phyloP scores from a whole-genome alignment of 2,113 vertebrate species.

The cattle (Bos taurus) region DNA sequence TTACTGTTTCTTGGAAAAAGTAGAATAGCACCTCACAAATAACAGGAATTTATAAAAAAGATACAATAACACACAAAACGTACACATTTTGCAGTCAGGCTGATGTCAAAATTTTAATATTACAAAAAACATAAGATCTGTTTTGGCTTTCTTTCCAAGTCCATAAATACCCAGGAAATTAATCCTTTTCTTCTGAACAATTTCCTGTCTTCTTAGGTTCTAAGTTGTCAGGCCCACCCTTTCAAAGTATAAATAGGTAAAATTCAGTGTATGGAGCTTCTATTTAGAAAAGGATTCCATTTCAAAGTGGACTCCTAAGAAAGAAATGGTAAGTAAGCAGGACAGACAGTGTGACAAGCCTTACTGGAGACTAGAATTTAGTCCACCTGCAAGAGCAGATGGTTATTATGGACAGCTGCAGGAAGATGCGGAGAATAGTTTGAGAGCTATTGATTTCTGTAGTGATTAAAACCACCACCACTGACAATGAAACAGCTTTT shows the following conservation, averaged over 20 bases:
- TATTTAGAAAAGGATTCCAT: slow-evolving; percentile 34
- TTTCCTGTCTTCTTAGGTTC: background rate
- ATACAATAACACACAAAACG: background rate
- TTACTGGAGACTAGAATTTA: background rate
- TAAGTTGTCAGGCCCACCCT: background rate
- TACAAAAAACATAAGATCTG: background rate
- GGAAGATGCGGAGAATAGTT: background rate
- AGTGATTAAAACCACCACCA: background rate
- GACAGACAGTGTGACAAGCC: background rate
- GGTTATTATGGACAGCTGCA: slow-evolving; percentile 43
- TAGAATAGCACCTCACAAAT: background rate
- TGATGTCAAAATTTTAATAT: background rate
- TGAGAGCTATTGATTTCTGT: background rate
- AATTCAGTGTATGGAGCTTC: background rate
- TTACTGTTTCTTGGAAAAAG: background rate
- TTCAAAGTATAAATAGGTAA: slow-evolving; percentile 44
- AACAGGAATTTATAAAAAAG: background rate
- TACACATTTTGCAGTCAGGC: background rate
- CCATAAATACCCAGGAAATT: slow-evolving; percentile 16
- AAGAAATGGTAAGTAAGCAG: background rate
- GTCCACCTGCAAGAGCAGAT: slow-evolving; percentile 41
- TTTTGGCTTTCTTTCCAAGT: slow-evolving; percentile 11
- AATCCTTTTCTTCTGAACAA: background rate
- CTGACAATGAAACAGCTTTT: background rate
- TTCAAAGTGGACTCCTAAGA: slow-evolving; percentile 40